Conservation (phyloP, 2,113 vertebrate species). For the Tupaia tana region DNA sequence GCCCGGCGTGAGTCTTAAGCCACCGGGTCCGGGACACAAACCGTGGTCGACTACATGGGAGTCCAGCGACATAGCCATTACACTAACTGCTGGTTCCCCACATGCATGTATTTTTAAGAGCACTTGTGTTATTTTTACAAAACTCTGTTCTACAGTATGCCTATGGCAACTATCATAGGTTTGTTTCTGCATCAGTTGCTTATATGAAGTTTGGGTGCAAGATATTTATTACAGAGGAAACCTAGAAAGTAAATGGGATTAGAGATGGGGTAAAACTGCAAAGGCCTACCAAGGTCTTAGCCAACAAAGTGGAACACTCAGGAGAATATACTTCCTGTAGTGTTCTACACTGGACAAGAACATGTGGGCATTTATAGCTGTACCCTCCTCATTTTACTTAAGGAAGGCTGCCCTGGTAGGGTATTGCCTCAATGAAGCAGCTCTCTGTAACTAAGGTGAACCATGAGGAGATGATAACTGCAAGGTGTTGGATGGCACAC, state of each 20-base stretch:
- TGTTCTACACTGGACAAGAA: not conserved
- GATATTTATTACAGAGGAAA: not conserved
- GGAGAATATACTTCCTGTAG: not conserved
- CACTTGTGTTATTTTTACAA: not conserved
- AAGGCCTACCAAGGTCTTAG: not conserved
- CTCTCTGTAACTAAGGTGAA: not conserved
- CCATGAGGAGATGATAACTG: not conserved
- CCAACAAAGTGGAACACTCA: not conserved
- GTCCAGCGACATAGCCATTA: no score
- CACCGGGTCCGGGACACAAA: no score
- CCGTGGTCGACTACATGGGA: no score
- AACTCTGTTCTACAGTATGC: not conserved
- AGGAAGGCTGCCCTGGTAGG: not conserved
- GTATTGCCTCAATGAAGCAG: not conserved
- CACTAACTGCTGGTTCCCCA: no score
- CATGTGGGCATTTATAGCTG: fast-evolving
- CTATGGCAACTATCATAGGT: not conserved
- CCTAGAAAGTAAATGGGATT: not conserved
- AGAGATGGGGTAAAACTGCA: not conserved
- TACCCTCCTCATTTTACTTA: not conserved
- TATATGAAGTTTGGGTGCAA: not conserved
- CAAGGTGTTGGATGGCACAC: not conserved
- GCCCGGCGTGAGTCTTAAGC: no score
- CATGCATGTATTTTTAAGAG: not conserved
- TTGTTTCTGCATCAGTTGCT: not conserved